Base-by-base conservation (phyloP, 2,888 invertebrate genomes). In the Pterobdella sp. region DNA sequence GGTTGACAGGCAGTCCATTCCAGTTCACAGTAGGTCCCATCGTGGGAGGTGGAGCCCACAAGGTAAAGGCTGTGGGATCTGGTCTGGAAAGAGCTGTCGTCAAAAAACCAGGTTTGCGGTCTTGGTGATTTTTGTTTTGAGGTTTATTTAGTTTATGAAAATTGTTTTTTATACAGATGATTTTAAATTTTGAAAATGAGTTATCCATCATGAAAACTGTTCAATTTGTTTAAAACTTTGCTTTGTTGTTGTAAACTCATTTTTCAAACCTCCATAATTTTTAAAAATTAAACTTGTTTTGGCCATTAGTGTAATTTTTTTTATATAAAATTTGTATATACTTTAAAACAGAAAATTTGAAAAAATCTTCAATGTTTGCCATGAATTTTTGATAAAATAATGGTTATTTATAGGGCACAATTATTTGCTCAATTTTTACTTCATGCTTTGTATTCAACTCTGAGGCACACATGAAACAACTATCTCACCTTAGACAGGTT, bases 11-110 rank as follows among this genome's bases (percentile, higher is more conserved):
- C 78, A 95, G 94, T 67, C 96, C 96, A 72, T 97, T 96, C 91
- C 94, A 94, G 85, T 97, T 96, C 86, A 96, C 96, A n/a, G 96
- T 97, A 31, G 96, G 96, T 36, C 93, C 94, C 1, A 87, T 96
- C 76, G 88, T 90, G 75, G 93, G 94, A 81, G 92, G 91, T 18
- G 95, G 96, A 0, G 90, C 94, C 63, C 95, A 96, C 84, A 88
- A 94, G 79, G 96, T 97, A 0, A 94, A 95, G 84, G 95, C 96
- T 1, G 94, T 95, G 60, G 97, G 97, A 26, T 90, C 90, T 0
- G 97, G 97, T 60, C 86, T 98, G 71, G 93, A 94, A 84, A 87
- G 93, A 36, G 95, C 94, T 22, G 91, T 93, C 80, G 91, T 92
- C 66, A 91, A 91, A 1, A 88, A 90, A 79, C 88, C 90, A 75